Evolutionary conservation across 2,797 vertebrate species (phyloP), one percentile per base, ranked within the genome.

Genomic region (Epinephelus awoara): DNA sequence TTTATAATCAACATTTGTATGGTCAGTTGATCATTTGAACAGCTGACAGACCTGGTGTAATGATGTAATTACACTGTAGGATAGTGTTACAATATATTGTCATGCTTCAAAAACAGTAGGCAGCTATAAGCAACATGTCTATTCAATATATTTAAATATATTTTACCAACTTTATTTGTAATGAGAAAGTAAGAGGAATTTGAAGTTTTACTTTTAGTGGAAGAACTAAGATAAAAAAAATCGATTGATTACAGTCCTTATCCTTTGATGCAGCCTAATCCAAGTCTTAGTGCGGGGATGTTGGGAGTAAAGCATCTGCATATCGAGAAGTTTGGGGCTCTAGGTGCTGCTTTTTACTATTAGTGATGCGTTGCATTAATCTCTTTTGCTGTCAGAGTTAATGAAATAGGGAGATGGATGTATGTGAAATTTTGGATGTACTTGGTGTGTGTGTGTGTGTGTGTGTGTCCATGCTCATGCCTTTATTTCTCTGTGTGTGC

Each of bases 181-280:
- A 56, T 51, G 17, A 73, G 19, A 71, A 79, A 66, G 44, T 75
- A 65, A 65, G 19, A 78, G 14, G 54, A 73, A 77, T 83, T 52
- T 61, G 5, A 86, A 88, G 80, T 92, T 92, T 82, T 67, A 84
- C 88, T 89, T 89, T 87, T 80, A 61, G 59, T 79, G 40, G 67
- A 90, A 68, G 64, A 84, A 83, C 62, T 56, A 61, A 84, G 76
- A 89, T 75, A 19, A 54, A 71, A 79, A 66, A 67, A 84, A 78
- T 90, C 72, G 8, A 93, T 91, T 90, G 85, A 89, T 90, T 85
- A 86, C 62, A 85, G 62, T 87, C 85, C 73, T 84, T 58, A 75
- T 88, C 79, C 91, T 94, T 93, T 94, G 91, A 94, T 92, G 91
- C 61, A 73, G 63, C 72, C 67, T 93, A 93, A 95, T 93, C 93